phyloP scores from a whole-genome alignment of 1,140 invertebrate species.

The Trichoplusia ni region DNA sequence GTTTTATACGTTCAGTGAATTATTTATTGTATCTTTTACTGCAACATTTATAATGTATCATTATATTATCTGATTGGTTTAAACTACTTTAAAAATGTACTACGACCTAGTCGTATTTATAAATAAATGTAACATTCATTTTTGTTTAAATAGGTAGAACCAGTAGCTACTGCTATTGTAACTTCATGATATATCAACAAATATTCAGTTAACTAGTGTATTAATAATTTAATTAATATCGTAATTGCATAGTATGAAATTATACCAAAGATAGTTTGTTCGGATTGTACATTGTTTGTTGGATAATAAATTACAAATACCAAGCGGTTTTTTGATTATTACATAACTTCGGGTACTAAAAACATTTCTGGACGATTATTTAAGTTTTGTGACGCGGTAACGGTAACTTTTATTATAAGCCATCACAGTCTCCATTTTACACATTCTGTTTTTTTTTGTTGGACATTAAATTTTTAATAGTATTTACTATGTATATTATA shows the following conservation, averaged over 20 bases:
- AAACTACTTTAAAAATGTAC: too few relatives aligned
- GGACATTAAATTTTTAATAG: too few relatives aligned
- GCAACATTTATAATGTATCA: neutral
- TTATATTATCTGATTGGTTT: neutral
- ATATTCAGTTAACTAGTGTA: neutral
- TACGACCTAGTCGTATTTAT: too few relatives aligned
- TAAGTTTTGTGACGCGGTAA: too few relatives aligned
- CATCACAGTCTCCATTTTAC: too few relatives aligned
- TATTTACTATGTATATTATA: too few relatives aligned
- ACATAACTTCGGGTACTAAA: neutral
- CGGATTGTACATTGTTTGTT: slow-evolving; percentile 28
- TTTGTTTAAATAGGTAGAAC: too few relatives aligned
- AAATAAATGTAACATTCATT: too few relatives aligned
- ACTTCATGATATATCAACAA: neutral
- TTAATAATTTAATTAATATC: neutral
- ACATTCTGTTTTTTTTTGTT: too few relatives aligned
- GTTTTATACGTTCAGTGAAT: slow-evolving; percentile 18
- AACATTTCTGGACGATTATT: too few relatives aligned
- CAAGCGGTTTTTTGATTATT: neutral
- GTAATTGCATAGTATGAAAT: neutral
- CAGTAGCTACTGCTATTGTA: neutral
- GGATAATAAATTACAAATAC: slow-evolving; percentile 21
- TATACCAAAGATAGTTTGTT: slow-evolving; percentile 20
- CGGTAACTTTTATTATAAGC: neutral
- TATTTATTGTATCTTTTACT: neutral